Evolutionary conservation across 2,797 vertebrate species (phyloP), one percentile per base, ranked within the genome.

Genomic region (Hyperoplus lanceolatus): DNA sequence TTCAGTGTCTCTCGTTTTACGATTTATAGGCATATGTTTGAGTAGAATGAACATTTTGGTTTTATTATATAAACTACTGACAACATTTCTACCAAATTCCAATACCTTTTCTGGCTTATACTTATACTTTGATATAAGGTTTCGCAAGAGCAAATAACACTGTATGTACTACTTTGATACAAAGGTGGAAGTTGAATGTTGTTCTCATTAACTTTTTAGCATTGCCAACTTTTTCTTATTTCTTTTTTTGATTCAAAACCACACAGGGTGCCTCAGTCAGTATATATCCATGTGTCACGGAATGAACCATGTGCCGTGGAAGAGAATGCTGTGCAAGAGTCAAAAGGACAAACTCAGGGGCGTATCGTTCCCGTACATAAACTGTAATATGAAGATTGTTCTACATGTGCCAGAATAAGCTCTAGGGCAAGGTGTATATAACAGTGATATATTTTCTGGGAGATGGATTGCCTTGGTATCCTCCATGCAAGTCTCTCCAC

Each of bases 361-460:
- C 72, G 39, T 75, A 78, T 79, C 58, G 11, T 80, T 89, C 79
- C 50, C 13, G 59, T 9, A 80, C 61, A 83, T 79, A 79, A 92
- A 88, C 72, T 12, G 73, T 72, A 86, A 96, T 80, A 92, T 95
- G 93, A 96, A 96, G 95, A 96, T 96, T 96, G 96, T 96, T 95
- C 95, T 81, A 78, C 79, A 82, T 79, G 89, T 85, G 80, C 88
- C 89, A 89, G 79, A 79, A 60, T 29, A 71, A 84, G 72, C 84
- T 83, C 49, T 21, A 80, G 92, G 93, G 94, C 85, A 92, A 94
- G 92, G 87, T 86, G 75, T 70, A 81, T 95, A 95, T 95, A 95
- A 96, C 92, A 88, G 94, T 96, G 96, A 98, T 96, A 89, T 92
- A 97, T 95, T 93, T 94, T 92, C 90, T 75, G 79, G 87, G 88